Base-by-base conservation (phyloP, 2,113 vertebrate species). In the Hippocampus guttulatus region DNA sequence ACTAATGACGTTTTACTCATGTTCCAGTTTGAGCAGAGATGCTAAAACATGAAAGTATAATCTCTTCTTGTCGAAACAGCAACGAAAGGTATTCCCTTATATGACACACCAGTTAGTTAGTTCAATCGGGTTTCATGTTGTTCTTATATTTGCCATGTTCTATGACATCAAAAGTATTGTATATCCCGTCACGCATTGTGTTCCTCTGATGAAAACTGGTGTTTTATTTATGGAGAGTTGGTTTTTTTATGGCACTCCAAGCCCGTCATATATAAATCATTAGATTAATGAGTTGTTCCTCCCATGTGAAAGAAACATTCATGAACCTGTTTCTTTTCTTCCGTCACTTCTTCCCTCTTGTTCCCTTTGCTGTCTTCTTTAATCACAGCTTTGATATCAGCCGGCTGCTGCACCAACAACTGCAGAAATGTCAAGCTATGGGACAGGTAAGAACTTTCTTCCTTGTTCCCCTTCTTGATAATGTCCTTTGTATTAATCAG, bases 371-470 rank as follows among this genome's bases (percentile, higher is more conserved):
- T 47, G 27, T 25, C 47, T n/a, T 76, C 64, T 81, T 75, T 58
- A 68, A 38, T 54, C 64, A 74, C 86, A 92, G 91, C 90, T 78
- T 88, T 92, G 85, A 93, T 92, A 90, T 92, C 91, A 68, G 91
- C 91, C 12, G 87, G 92, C 83, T 92, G 91, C 88, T 92, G 91
- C 89, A 91, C 84, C 81, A 92, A 88, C 89, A 91, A 91, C 88
- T 92, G 92, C 85, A 92, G 92, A 88, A 92, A 91, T 82, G 92
- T 92, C 82, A 92, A 92, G 87, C 82, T 92, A 81, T 93, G 92
- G 92, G 92, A 92, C 88, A 91, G 90, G 89, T 91, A 85, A 90
- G 88, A 76, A 23, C 25, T 47, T 18, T 38, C n/a, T 60, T 40
- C 27, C 47, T 40, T 54, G 23, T 69, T 78, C 67, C 64, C 62